Percentiles rank a stretch among this genome's conserved stretches.
Evolutionary conservation across 1,140 invertebrate genomes (phyloP).

Genomic region (Lasaia peninsularis): DNA sequence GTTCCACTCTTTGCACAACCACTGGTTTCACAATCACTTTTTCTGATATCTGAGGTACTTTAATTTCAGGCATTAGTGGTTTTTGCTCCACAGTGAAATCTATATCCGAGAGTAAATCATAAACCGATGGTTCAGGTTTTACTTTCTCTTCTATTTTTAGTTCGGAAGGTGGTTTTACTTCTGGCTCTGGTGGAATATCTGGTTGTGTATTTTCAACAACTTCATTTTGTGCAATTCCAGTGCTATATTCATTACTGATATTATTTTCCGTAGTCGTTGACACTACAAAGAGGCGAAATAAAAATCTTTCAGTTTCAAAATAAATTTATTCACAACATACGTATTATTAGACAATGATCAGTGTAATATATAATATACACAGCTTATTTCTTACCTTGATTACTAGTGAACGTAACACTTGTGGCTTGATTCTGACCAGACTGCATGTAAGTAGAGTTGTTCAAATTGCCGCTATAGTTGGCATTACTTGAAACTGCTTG

Average conservation of each 20-base stretch:
- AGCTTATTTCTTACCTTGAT: slow-evolving; percentile 58
- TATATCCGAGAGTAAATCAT: slow-evolving; percentile 87
- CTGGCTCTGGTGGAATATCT: slow-evolving; percentile 9
- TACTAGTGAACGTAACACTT: slow-evolving; percentile 45
- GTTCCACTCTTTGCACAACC: slow-evolving; percentile 42
- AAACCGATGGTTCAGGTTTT: slow-evolving; percentile 78
- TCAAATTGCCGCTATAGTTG: slow-evolving; percentile 47
- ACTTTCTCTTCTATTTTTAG: slow-evolving; percentile 28
- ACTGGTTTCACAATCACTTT: slow-evolving; percentile 53
- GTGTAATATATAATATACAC: slow-evolving; percentile 20
- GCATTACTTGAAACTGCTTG: slow-evolving; percentile 33
- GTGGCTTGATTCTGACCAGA: slow-evolving; percentile 43
- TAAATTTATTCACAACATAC: slow-evolving; percentile 48
- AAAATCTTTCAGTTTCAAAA: slow-evolving; percentile 48
- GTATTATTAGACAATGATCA: slow-evolving; percentile 23
- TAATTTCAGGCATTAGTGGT: slow-evolving; percentile 81
- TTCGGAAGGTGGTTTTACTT: slow-evolving; percentile 25
- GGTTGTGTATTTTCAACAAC: neutral
- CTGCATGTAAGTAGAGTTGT: slow-evolving; percentile 61
- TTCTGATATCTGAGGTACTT: slow-evolving; percentile 72
- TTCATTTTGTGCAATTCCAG: neutral
- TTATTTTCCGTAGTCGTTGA: slow-evolving; percentile 45
- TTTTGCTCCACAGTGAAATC: slow-evolving; percentile 86
- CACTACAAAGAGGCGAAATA: slow-evolving; percentile 63
- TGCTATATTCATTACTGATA: slow-evolving; percentile 26